Conservation (phyloP, 2,113 vertebrate species). For the Acrocephalus kingi region DNA sequence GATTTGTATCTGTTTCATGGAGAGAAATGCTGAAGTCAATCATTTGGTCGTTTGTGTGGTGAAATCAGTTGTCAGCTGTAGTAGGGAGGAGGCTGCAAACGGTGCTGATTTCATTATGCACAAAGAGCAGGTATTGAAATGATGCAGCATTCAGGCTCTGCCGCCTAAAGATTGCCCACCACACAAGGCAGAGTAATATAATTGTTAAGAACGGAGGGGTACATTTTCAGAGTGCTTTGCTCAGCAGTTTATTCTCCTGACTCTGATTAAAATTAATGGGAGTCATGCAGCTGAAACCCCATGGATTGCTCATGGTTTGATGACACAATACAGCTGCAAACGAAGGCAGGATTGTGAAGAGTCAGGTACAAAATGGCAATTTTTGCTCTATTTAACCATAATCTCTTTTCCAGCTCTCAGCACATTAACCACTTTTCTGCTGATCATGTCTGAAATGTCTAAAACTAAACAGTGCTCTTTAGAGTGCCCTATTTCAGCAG, state of each 20-base stretch:
- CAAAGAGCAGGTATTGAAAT: constrained; percentile 52
- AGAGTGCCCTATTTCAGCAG: background rate
- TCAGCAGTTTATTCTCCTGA: constrained; percentile 57
- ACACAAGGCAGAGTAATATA: constrained; percentile 42
- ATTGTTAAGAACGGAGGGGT: constrained; percentile 18
- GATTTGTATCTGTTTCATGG: constrained; percentile 15
- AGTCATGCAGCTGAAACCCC: constrained; percentile 56
- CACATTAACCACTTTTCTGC: constrained; percentile 63
- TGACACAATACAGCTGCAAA: constrained; percentile 60
- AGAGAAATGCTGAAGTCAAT: constrained; percentile 34
- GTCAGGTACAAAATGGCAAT: constrained; percentile 66
- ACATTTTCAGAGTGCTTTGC: constrained; percentile 48
- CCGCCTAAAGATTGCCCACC: constrained; percentile 48
- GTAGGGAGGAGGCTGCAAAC: constrained; percentile 47
- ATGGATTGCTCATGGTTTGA: constrained; percentile 50
- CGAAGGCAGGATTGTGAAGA: constrained; percentile 39
- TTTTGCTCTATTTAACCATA: constrained; percentile 57
- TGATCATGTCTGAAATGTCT: constrained; percentile 12
- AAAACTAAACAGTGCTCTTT: background rate
- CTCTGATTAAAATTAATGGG: constrained; percentile 68
- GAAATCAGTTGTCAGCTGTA: constrained; percentile 11
- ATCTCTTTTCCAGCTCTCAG: constrained; percentile 54
- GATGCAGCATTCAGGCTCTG: constrained; percentile 39
- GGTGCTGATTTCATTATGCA: constrained; percentile 28
- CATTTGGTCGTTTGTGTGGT: constrained; percentile 2